These are phyloP conservation scores for Megalops cyprinoides DNA, from an alignment of 2,797 vertebrate genomes.

Conservation along the genomic window DNA sequence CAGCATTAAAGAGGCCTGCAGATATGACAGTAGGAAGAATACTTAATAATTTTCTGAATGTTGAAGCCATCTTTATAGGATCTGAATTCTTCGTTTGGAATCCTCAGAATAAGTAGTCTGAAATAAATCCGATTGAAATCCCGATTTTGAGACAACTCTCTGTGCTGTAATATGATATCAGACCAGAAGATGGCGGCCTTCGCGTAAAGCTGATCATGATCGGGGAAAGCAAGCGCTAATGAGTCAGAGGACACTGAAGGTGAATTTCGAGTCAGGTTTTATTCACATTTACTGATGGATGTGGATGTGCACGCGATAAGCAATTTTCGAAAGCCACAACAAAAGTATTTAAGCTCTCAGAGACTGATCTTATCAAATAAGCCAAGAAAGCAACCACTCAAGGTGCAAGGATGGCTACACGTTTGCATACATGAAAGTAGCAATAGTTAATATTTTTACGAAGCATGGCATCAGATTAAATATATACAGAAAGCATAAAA, in stretches of 20 bases:
- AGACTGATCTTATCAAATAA: no score
- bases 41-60: neutral
- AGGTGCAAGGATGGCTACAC: no score
- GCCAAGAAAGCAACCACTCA: no score
- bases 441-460: no score
- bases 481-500: no score
- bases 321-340: no score
- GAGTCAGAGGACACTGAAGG: neutral
- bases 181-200: constrained; percentile 4
- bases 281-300: no score
- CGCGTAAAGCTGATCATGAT: neutral
- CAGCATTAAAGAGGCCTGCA: neutral
- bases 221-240: neutral
- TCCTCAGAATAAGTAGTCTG: neutral
- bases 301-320: no score
- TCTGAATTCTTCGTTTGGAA: neutral
- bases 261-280: neutral
- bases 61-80: neutral
- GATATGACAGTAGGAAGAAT: neutral
- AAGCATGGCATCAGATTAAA: no score
- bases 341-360: no score
- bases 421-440: no score
- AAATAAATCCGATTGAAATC: neutral
- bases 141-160: neutral
- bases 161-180: neutral